Evolutionary conservation across 2,888 invertebrate species (phyloP), one percentile per base, ranked within the genome.

Genomic region (Criorhina ranunculi): DNA sequence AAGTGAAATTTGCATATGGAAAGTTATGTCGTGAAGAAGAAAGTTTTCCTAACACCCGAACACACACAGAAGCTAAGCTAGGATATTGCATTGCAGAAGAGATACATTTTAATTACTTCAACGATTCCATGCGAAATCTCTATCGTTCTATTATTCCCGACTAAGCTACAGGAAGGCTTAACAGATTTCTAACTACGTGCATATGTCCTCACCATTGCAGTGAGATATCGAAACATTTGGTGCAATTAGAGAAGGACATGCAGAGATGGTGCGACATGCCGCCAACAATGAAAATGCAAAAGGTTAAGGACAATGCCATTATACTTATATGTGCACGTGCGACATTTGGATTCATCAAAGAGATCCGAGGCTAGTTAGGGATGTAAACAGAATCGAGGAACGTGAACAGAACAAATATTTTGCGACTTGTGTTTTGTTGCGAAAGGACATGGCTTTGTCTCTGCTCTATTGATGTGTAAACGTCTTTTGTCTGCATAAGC

Each of bases 101-200:
- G 7, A 15, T 70, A 73, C 62, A 64, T 53, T 78, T 70, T 70
- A 73, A 73, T 78, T 80, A 73, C 66, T 73, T 80, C 33, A 35
- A 64, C 57, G 64, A 49, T 57, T 24, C 17, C 57, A 49, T 67
- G 49, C 15, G 19, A 35, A 60, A 64, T 44, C 37, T 15, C 33
- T 15, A 42, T 51, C 5, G 35, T 51, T 17, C 29, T 62, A 24
- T 60, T 69, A 53, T 66, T 64, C 15, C n/a, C 35, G 29, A 33
- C 12, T 19, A 33, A 12, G 37, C 37, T 40, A 40, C 51, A n/a
- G 33, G 17, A 33, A 29, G 44, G 51, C 66, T 66, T 35, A 29
- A 35, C 6, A 11, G 51, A 31, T 49, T 67, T 42, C 15, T 12
- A 31, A 42, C 42, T 40, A 40, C 59, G 59, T 24, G 7, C 5